Evolutionary conservation across 2,113 vertebrate species (phyloP).

Genomic region (Bubo blakistoni): DNA sequence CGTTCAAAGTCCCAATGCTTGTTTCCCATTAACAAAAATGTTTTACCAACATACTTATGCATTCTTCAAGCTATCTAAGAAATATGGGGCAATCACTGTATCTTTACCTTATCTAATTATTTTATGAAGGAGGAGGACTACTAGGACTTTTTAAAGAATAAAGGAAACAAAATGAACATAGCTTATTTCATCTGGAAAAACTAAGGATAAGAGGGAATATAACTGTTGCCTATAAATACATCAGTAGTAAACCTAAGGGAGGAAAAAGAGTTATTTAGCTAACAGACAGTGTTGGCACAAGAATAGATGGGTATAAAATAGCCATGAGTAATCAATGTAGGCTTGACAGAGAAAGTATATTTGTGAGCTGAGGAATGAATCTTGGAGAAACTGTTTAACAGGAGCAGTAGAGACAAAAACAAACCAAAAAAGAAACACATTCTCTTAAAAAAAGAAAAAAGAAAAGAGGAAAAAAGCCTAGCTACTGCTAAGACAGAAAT

Average conservation of each 20-base stretch:
- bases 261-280: not conserved
- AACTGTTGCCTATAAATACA: not conserved
- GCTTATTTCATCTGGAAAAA: not conserved
- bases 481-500: not conserved
- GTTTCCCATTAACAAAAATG: not conserved
- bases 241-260: not conserved
- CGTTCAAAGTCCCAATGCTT: not conserved
- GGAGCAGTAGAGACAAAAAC: not conserved
- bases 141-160: not conserved
- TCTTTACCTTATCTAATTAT: not conserved
- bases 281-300: not conserved
- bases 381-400: not conserved
- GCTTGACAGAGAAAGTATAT: not conserved
- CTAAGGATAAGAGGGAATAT: not conserved
- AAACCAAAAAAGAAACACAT: not conserved
- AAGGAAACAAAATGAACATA: not conserved
- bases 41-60: not conserved
- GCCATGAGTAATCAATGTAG: not conserved
- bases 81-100: not conserved
- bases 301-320: not conserved
- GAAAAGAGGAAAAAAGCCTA: fast-evolving
- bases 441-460: not conserved
- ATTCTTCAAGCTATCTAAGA: not conserved
- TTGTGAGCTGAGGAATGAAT: not conserved
- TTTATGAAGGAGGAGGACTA: not conserved